Evolutionary conservation across 2,113 vertebrate genomes (phyloP).

Genomic region (Callaeas wilsoni): DNA sequence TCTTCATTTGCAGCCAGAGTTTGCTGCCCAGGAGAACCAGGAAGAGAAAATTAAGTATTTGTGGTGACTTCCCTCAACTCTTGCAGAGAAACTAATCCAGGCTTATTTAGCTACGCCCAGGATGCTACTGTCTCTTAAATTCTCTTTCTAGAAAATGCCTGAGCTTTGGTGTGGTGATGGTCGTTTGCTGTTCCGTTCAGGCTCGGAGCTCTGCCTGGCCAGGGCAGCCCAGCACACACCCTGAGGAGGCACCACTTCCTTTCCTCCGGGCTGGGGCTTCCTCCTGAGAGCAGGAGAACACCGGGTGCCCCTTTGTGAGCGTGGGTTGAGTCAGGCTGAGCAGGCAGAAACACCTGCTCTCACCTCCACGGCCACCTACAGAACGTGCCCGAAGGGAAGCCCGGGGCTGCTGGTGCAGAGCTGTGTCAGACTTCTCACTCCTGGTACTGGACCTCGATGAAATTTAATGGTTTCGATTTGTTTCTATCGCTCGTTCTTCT

Average conservation of each 20-base stretch:
- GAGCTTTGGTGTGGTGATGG: background rate
- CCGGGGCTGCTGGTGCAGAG: background rate
- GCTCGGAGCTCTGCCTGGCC: background rate
- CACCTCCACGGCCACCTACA: background rate
- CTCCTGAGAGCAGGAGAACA: background rate
- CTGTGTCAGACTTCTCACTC: background rate
- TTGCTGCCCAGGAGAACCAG: background rate
- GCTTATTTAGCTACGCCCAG: background rate
- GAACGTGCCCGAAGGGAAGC: background rate
- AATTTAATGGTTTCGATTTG: background rate
- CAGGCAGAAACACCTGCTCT: background rate
- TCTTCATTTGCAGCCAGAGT: background rate
- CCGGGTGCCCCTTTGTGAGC: fast-evolving
- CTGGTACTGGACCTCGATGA: background rate
- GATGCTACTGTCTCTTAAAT: background rate
- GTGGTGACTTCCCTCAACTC: background rate
- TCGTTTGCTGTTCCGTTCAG: fast-evolving
- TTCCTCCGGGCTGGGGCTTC: background rate
- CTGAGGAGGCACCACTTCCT: background rate
- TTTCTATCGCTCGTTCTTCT: background rate
- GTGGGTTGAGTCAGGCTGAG: background rate
- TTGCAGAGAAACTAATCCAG: background rate
- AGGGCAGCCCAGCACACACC: background rate
- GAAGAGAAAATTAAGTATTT: background rate
- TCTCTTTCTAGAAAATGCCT: background rate